These are phyloP conservation scores for Eilema sororculum DNA, from an alignment of 2,888 invertebrate genomes.

Conservation along the genomic window DNA sequence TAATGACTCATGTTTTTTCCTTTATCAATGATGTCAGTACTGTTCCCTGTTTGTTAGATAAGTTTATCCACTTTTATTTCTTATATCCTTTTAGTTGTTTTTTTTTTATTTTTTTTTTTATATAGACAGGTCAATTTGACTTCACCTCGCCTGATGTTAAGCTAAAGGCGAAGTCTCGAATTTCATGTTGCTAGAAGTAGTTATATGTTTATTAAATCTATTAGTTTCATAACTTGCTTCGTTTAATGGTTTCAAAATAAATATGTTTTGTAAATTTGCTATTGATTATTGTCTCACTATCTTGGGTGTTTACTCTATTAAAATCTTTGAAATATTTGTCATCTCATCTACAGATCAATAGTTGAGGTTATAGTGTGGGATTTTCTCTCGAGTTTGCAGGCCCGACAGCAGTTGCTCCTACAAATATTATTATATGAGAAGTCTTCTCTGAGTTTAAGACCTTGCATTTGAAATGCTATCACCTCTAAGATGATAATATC, in stretches of 20 bases:
- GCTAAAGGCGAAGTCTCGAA: no score
- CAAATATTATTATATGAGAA: no score
- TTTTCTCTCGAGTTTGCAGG: no score
- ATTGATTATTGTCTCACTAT: not conserved
- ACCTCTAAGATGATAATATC: no score
- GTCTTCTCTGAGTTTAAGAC: no score
- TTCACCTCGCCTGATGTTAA: no score
- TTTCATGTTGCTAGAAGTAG: not conserved
- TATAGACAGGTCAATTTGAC: no score
- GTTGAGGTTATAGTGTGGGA: no score
- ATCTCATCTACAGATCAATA: no score
- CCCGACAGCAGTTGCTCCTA: no score
- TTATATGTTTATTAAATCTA: not conserved
- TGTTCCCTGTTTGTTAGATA: not conserved
- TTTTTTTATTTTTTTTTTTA: no score
- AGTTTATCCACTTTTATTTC: not conserved
- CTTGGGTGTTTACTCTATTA: not conserved
- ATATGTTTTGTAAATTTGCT: not conserved
- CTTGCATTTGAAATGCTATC: no score
- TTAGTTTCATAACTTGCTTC: not conserved
- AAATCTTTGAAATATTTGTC: not conserved
- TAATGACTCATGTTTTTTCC: not conserved
- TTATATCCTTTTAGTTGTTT: not conserved
- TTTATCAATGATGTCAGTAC: conserved; percentile 4
- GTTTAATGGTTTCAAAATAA: not conserved